Conservation (phyloP, 2,113 vertebrate genomes). For the Perca flavescens region DNA sequence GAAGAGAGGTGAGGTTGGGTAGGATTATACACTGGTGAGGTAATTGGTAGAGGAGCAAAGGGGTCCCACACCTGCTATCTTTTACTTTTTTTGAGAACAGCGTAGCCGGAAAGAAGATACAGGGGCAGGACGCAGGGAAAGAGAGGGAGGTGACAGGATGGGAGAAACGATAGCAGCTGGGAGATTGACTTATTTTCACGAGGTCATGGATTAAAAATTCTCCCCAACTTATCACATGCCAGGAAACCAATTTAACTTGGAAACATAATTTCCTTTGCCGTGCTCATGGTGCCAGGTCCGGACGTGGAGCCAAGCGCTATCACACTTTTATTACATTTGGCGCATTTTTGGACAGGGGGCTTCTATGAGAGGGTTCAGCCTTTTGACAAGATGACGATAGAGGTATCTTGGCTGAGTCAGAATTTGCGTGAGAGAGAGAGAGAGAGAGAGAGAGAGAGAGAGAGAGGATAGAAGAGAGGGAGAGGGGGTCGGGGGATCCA, state of each 20-base stretch:
- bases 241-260: constrained; percentile 72
- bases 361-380: constrained; percentile 51
- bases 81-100: constrained; percentile 51
- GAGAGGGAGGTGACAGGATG: constrained; percentile 35
- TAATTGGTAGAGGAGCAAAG: constrained; percentile 74
- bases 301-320: constrained; percentile 61
- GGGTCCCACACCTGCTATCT: constrained; percentile 71
- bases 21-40: constrained; percentile 69
- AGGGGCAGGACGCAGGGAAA: constrained; percentile 27
- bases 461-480: background rate
- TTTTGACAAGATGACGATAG: constrained; percentile 41
- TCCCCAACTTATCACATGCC: constrained; percentile 70
- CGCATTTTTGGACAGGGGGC: constrained; percentile 61
- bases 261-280: constrained; percentile 66
- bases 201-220: constrained; percentile 72
- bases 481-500: constrained; percentile 20
- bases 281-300: constrained; percentile 52
- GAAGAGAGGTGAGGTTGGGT: constrained; percentile 58
- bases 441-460: background rate
- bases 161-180: constrained; percentile 48
- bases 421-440: background rate
- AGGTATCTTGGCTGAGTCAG: constrained; percentile 48
- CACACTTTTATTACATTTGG: constrained; percentile 71
- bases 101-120: constrained; percentile 31
- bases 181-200: constrained; percentile 64